Percentiles rank a stretch among this genome's conserved stretches.
Evolutionary conservation across 2,797 vertebrate species (phyloP).

Genomic region (Bufotes viridis): DNA sequence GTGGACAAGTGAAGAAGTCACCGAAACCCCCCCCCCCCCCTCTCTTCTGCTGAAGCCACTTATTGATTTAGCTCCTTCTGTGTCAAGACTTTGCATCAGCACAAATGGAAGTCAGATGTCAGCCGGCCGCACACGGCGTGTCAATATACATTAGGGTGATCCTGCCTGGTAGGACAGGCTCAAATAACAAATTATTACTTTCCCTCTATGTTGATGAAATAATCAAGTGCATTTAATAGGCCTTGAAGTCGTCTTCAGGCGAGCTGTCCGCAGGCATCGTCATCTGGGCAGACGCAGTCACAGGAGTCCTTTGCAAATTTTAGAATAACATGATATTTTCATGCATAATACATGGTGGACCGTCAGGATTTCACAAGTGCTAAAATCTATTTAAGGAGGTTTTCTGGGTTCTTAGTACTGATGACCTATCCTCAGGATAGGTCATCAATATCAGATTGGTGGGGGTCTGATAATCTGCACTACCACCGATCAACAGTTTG

Average conservation of each 20-base stretch:
- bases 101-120: constrained; percentile 51
- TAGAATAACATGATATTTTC: not conserved
- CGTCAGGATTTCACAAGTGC: not conserved
- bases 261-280: constrained; percentile 6
- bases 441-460: no score
- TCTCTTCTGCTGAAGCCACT: constrained; percentile 3
- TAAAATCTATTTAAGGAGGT: not conserved
- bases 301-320: not conserved
- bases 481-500: no score
- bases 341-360: constrained; percentile 10
- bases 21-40: constrained; percentile 6
- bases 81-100: constrained; percentile 48
- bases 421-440: no score
- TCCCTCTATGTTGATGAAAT: constrained; percentile 18
- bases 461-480: no score
- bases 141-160: constrained; percentile 53
- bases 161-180: constrained; percentile 6
- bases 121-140: constrained; percentile 17
- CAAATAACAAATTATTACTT: constrained; percentile 35
- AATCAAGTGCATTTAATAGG: constrained; percentile 41
- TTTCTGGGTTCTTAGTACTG: not conserved
- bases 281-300: not conserved
- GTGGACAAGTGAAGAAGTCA: not conserved
- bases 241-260: constrained; percentile 13
- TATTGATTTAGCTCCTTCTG: constrained; percentile 43